Evolutionary conservation across 2,797 vertebrate genomes (phyloP), one percentile per base, ranked within the genome.

Genomic region (Hippoglossus hippoglossus): DNA sequence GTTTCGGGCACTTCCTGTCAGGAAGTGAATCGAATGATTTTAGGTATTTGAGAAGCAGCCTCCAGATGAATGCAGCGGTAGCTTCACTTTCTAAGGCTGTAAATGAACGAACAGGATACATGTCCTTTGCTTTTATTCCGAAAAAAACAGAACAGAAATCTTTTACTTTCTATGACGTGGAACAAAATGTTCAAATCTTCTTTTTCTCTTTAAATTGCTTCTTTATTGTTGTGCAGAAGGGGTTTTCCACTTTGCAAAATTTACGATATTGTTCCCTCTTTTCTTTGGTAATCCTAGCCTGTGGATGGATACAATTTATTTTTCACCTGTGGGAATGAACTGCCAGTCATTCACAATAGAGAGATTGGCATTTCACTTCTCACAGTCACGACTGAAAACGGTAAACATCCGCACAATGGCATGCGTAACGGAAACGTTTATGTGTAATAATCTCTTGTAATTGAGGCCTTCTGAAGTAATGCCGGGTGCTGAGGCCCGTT

Each of bases 401-500:
- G 69, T 72, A 91, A 87, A 90, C 73, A 77, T 83, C 85, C 79
- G 67, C 61, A 84, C 87, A 82, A 90, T 88, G 83, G 75, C 73
- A 57, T 75, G 84, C 87, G 90, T 81, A 89, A 87, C 73, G 82
- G 89, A 92, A 91, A 84, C 75, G 62, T 87, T 88, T 82, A 85
- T 71, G 82, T 84, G 79, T 80, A 85, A 84, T 93, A 84, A 92
- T 87, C 81, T 75, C 72, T 81, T 83, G 85, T 90, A 93, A 93
- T 90, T 85, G 87, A 91, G 85, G 83, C 80, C 82, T 84, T 88
- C 85, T 90, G 88, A 93, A 89, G 81, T 73, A 67, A 78, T 78
- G 82, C 74, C 59, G 60, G 74, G 82, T 81, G 71, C 73, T 80
- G 77, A 91, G 77, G 74, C 74, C 52, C 31, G 21, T 81, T 76